Evolutionary conservation across 2,797 vertebrate species (phyloP).

Genomic region (Acanthiza pusilla): DNA sequence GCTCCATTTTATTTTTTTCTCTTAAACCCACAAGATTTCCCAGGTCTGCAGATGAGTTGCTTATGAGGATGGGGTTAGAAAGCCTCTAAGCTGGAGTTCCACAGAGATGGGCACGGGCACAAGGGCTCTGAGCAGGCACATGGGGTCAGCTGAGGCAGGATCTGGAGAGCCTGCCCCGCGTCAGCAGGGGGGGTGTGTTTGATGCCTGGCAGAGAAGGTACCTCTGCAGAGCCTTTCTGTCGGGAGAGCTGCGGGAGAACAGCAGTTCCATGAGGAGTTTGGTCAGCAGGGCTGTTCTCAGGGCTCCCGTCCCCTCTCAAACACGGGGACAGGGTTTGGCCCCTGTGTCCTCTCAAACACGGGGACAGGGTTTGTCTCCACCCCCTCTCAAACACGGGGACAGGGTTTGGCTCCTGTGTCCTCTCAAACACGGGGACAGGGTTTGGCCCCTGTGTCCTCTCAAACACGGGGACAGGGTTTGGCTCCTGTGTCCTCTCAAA

Average conservation of each 20-base stretch:
- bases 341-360: too few species aligned
- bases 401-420: too few species aligned
- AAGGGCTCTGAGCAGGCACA: background rate
- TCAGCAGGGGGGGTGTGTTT: background rate
- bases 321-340: background rate
- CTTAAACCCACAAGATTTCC: background rate
- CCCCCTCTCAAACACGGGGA: too few species aligned
- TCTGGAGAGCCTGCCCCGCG: rapidly evolving
- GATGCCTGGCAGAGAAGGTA: background rate
- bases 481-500: too few species aligned
- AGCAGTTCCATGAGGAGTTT: background rate
- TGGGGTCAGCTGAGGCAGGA: background rate
- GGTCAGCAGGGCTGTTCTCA: background rate
- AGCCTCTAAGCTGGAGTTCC: background rate
- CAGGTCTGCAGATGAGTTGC: background rate
- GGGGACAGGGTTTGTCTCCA: too few species aligned
- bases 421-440: background rate
- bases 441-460: background rate
- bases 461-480: too few species aligned
- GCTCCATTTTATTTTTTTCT: too few species aligned
- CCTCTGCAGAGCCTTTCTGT: background rate
- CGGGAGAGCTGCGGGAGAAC: background rate
- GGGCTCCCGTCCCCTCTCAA: background rate
- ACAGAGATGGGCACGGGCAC: background rate
- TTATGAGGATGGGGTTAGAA: background rate